Evolutionary conservation across 2,113 vertebrate genomes (phyloP).

Genomic region (Axis porcinus): DNA sequence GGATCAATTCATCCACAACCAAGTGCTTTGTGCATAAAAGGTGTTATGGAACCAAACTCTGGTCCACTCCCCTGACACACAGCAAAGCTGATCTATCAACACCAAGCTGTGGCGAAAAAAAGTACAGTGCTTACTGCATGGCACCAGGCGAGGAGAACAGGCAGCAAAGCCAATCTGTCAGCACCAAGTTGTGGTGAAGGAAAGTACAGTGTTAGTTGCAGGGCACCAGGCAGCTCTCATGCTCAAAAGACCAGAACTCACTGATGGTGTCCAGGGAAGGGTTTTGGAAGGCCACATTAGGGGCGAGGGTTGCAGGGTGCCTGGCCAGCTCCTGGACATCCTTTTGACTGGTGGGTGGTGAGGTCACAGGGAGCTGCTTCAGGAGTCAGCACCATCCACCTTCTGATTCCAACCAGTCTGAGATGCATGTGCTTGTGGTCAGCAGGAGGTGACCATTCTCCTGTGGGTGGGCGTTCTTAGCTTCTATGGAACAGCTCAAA

Average conservation of each 20-base stretch:
- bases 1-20: neutral
- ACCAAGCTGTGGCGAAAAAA: neutral
- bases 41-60: too few species aligned
- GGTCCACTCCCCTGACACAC: neutral
- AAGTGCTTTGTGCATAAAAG: neutral
- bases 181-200: neutral
- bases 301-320: neutral
- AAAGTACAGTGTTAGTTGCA: accelerated
- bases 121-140: neutral
- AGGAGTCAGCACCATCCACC: accelerated
- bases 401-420: neutral
- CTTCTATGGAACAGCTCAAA: neutral
- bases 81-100: neutral
- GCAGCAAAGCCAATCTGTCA: neutral
- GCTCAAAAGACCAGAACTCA: neutral
- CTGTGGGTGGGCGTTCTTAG: neutral
- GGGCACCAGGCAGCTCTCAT: neutral
- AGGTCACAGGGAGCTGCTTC: neutral
- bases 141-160: neutral
- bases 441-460: neutral
- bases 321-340: neutral
- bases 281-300: neutral
- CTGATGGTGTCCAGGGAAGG: neutral
- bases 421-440: neutral
- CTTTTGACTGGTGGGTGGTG: neutral